Conservation (phyloP, 2,888 invertebrate species). For the Caenorhabditis sp. region DNA sequence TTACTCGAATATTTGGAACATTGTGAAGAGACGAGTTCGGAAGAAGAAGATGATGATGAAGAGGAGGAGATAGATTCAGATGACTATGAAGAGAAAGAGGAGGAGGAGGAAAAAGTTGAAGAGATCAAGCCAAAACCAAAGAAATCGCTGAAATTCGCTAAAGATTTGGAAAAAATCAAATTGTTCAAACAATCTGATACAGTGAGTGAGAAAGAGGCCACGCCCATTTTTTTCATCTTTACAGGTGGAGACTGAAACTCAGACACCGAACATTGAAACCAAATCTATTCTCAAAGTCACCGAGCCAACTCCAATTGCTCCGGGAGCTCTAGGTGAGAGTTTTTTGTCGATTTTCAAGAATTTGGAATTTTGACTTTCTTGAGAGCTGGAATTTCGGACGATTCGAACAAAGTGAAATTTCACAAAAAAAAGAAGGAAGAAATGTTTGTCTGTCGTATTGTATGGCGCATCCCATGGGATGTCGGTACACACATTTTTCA, state of each 20-base stretch:
- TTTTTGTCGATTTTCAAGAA: background rate
- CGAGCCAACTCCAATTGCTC: constrained; percentile 24
- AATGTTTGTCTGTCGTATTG: too few species aligned
- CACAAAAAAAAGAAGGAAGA: too few species aligned
- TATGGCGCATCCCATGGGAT: too few species aligned
- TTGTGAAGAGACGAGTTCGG: constrained; percentile 2
- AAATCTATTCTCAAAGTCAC: constrained; percentile 27
- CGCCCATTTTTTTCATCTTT: background rate
- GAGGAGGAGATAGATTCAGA: constrained; percentile 25
- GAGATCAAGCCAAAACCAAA: constrained; percentile 2
- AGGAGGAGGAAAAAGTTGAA: background rate
- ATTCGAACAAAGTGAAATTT: too few species aligned
- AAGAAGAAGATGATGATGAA: constrained; percentile 3
- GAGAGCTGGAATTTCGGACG: too few species aligned
- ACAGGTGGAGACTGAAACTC: background rate
- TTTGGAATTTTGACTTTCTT: background rate
- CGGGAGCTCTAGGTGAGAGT: constrained; percentile 2
- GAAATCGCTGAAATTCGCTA: constrained; percentile 17
- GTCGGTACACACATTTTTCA: too few species aligned
- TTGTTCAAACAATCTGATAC: constrained; percentile 13
- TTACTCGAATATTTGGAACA: background rate
- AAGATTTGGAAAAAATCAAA: constrained; percentile 25
- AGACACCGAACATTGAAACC: constrained; percentile 3
- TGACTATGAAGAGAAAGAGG: constrained; percentile 20
- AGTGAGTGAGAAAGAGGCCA: background rate